Conservation (phyloP, 2,797 vertebrate species). For the Phoxinus dragarum region DNA sequence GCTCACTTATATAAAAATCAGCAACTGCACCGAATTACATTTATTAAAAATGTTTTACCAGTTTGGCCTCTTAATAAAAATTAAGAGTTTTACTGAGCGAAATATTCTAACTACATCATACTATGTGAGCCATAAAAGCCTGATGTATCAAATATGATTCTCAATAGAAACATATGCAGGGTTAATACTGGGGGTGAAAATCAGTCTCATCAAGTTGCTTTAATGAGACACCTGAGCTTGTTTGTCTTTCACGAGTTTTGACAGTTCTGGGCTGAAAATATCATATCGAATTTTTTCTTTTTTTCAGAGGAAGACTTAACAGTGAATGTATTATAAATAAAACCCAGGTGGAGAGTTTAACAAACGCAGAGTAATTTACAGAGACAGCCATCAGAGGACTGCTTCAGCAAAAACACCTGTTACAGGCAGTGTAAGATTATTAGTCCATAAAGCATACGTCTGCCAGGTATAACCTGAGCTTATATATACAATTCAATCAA, state of each 20-base stretch:
- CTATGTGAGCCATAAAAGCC: neutral
- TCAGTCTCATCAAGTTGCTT: neutral
- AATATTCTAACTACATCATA: neutral
- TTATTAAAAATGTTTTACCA: neutral
- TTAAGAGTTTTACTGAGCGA: too few relatives aligned
- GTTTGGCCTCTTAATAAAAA: neutral
- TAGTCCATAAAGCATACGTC: neutral
- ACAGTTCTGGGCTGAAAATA: neutral
- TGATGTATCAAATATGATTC: neutral
- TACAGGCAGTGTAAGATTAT: neutral
- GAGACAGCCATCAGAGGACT: neutral
- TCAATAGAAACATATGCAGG: neutral
- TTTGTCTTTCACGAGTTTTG: conserved; percentile 1
- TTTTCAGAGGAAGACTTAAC: neutral
- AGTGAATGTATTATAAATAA: neutral
- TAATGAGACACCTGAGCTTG: conserved; percentile 6
- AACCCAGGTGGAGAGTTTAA: neutral
- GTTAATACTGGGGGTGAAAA: neutral
- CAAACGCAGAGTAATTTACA: neutral
- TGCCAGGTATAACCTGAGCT: neutral
- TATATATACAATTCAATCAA: neutral
- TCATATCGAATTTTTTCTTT: too few relatives aligned
- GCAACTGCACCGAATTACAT: neutral
- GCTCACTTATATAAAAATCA: neutral
- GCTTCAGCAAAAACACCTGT: conserved; percentile 4